Conservation (phyloP, 2,113 vertebrate species). For the Mungos mungo region DNA sequence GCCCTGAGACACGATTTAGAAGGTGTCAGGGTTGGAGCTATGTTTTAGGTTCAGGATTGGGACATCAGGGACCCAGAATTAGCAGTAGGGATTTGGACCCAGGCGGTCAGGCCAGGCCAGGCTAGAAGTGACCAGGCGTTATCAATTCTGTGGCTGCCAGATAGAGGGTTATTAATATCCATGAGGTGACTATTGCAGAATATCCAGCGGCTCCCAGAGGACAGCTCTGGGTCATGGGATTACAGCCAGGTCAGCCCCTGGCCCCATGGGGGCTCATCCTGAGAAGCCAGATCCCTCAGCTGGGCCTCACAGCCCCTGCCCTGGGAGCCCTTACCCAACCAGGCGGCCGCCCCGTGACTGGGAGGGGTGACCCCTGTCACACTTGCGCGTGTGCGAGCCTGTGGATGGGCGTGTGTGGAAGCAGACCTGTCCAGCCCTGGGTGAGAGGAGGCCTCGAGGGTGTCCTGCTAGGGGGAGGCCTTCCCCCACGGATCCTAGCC, state of each 20-base stretch:
- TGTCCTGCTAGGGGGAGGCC: background rate
- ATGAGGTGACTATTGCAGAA: constrained; percentile 59
- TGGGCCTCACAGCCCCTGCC: background rate
- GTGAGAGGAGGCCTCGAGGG: background rate
- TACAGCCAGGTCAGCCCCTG: constrained; percentile 56
- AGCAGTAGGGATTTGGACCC: constrained; percentile 56
- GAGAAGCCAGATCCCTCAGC: constrained; percentile 31
- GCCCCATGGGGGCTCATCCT: constrained; percentile 10
- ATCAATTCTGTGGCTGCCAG: constrained; percentile 18
- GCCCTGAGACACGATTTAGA: background rate
- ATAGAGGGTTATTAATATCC: constrained; percentile 71
- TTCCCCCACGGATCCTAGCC: background rate
- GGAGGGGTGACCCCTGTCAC: constrained; percentile 71
- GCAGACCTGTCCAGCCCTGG: background rate
- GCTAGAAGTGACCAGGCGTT: constrained; percentile 8
- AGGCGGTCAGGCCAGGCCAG: background rate
- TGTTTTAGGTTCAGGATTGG: background rate
- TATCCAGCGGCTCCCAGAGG: constrained; percentile 53
- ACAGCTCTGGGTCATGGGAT: constrained; percentile 52
- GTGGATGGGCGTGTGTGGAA: background rate
- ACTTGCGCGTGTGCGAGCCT: constrained; percentile 39
- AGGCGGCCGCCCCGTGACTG: constrained; percentile 51
- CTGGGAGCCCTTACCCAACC: constrained; percentile 69
- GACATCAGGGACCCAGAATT: background rate
- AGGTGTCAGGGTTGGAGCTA: background rate